A percentile compares a stretch with the other conserved stretches of the same genome.
Conservation (phyloP, 2,113 vertebrate genomes). For the Callaeas wilsoni region DNA sequence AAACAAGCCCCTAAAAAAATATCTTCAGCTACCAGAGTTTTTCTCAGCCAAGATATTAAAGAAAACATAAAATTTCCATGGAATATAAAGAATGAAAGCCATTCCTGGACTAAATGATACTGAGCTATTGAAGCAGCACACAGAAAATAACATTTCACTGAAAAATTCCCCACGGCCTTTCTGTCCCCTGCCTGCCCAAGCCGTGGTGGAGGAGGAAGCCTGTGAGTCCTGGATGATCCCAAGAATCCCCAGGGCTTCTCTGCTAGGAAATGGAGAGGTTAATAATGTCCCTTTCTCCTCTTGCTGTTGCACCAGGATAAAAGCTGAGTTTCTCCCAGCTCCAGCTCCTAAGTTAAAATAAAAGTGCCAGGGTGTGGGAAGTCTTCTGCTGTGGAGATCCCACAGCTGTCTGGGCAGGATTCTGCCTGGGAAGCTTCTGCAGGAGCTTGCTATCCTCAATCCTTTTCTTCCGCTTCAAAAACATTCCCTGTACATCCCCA, state of each 20-base stretch:
- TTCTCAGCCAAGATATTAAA: neutral
- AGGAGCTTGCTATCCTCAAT: neutral
- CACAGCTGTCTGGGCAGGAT: neutral
- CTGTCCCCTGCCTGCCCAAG: neutral
- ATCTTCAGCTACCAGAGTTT: neutral
- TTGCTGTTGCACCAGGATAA: neutral
- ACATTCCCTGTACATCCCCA: too few relatives aligned
- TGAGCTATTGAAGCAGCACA: neutral
- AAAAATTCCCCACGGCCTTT: neutral
- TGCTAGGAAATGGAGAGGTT: neutral
- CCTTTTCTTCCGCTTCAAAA: too few relatives aligned
- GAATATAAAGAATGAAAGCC: neutral
- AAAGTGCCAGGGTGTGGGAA: neutral
- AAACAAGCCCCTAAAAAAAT: neutral
- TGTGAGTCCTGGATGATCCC: neutral
- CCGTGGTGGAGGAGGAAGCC: neutral
- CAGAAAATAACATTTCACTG: neutral
- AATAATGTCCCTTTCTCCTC: neutral
- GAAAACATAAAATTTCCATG: neutral
- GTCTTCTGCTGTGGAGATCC: neutral
- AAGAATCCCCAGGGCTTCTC: neutral
- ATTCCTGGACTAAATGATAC: neutral
- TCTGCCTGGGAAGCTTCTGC: neutral
- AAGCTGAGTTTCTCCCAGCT: neutral
- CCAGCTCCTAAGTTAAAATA: neutral